Evolutionary conservation across 2,888 invertebrate genomes (phyloP).

Genomic region (Thelaira solivaga): DNA sequence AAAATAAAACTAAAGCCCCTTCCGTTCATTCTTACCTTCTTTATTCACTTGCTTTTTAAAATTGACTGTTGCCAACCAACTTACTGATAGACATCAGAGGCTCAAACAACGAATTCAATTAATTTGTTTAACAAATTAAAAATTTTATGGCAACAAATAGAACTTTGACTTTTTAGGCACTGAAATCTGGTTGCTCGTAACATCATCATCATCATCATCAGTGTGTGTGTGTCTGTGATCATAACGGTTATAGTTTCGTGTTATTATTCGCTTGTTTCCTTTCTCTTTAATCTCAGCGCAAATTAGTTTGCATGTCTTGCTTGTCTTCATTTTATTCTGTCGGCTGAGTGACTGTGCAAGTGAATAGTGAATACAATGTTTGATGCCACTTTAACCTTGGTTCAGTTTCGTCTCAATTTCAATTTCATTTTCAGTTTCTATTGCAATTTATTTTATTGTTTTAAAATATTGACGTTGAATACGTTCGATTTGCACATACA

Average conservation of each 20-base stretch:
- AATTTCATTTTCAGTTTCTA: constrained; percentile 16
- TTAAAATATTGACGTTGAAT: constrained; percentile 24
- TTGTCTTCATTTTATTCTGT: constrained; percentile 3
- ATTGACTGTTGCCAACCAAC: background rate
- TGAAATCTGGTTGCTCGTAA: too few relatives aligned
- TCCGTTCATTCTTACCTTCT: constrained; percentile 24
- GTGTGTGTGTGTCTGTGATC: background rate
- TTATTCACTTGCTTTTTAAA: constrained; percentile 13
- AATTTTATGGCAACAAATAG: constrained; percentile 22
- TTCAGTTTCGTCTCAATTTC: constrained; percentile 26
- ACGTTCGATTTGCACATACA: constrained; percentile 11
- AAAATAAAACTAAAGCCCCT: constrained; percentile 32
- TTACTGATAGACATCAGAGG: too few relatives aligned
- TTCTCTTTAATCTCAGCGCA: constrained; percentile 35
- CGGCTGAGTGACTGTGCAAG: background rate
- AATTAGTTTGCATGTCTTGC: constrained; percentile 35
- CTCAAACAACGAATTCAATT: constrained; percentile 23
- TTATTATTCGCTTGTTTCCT: constrained; percentile 16
- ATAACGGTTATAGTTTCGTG: constrained; percentile 1
- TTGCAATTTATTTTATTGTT: constrained; percentile 20
- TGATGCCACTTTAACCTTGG: constrained; percentile 23
- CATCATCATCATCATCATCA: constrained; percentile 8
- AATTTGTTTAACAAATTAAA: constrained; percentile 25
- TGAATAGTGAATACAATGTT: background rate
- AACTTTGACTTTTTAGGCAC: constrained; percentile 24